Conservation (phyloP, 1,140 invertebrate genomes). For the Zaprionus taronus region DNA sequence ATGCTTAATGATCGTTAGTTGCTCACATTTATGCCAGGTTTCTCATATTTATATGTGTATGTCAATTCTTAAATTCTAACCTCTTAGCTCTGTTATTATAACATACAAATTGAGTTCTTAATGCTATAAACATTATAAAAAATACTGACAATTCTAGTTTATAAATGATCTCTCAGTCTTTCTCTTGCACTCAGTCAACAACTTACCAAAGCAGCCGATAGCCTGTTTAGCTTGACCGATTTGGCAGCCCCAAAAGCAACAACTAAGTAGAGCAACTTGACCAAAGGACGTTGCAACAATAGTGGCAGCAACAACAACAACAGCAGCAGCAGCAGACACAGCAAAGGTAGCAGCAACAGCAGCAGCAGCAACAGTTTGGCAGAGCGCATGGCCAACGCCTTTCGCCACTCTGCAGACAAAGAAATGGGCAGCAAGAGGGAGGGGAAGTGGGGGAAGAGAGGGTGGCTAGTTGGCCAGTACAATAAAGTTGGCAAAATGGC, state of each 20-base stretch:
- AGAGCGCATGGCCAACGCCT: constrained; percentile 28
- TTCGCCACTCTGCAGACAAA: constrained; percentile 29
- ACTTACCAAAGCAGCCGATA: background rate
- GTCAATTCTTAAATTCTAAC: too few species aligned
- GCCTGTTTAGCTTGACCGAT: background rate
- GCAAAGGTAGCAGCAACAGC: background rate
- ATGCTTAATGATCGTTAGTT: too few species aligned
- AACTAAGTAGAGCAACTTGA: constrained; percentile 23
- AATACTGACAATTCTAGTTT: background rate
- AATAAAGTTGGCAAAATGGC: constrained; percentile 39
- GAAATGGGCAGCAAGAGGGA: constrained; percentile 2
- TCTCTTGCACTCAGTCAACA: background rate
- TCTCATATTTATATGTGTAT: background rate
- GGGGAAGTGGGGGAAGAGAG: background rate
- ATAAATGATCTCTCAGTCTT: background rate
- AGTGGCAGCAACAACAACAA: background rate
- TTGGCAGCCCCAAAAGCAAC: background rate
- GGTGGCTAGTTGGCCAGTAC: constrained; percentile 18
- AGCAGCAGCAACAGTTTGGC: background rate
- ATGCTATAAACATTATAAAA: background rate
- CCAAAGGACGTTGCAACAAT: constrained; percentile 16
- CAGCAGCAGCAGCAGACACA: too few species aligned
- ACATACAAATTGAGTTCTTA: background rate
- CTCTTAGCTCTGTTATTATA: too few species aligned
- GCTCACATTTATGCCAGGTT: too few species aligned